phyloP scores from a whole-genome alignment of 2,888 invertebrate genomes.

The Drosophila longiperda region DNA sequence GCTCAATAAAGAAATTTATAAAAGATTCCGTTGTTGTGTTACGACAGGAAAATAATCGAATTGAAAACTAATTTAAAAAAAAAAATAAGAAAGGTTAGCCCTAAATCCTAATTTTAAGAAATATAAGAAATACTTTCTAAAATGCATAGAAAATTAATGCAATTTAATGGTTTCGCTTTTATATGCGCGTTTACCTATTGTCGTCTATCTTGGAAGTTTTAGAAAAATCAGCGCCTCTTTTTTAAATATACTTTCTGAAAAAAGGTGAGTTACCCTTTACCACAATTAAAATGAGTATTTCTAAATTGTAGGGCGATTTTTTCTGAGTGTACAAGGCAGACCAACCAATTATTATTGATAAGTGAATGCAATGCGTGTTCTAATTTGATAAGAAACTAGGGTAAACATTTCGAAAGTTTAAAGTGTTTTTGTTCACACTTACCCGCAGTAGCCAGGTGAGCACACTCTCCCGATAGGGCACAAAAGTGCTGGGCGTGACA shows the following conservation, averaged over 20 bases:
- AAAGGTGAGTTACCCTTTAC: background rate
- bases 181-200: background rate
- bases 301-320: background rate
- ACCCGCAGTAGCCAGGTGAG: slow-evolving; percentile 92
- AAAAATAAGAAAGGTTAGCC: too few species aligned
- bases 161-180: background rate
- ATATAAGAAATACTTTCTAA: background rate
- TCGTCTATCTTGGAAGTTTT: background rate
- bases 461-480: slow-evolving; percentile 92
- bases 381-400: slow-evolving; percentile 28
- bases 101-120: background rate
- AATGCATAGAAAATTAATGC: background rate
- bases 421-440: slow-evolving; percentile 79
- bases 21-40: background rate
- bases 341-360: background rate
- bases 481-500: slow-evolving; percentile 86
- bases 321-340: background rate
- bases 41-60: background rate
- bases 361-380: background rate
- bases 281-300: background rate
- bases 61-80: too few species aligned
- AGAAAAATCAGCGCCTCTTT: background rate
- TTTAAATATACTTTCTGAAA: background rate
- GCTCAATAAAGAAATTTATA: background rate
- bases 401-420: slow-evolving; percentile 12